Percentiles rank a stretch among this genome's conserved stretches.
phyloP scores from a whole-genome alignment of 2,888 invertebrate species.

The Meganola albula region DNA sequence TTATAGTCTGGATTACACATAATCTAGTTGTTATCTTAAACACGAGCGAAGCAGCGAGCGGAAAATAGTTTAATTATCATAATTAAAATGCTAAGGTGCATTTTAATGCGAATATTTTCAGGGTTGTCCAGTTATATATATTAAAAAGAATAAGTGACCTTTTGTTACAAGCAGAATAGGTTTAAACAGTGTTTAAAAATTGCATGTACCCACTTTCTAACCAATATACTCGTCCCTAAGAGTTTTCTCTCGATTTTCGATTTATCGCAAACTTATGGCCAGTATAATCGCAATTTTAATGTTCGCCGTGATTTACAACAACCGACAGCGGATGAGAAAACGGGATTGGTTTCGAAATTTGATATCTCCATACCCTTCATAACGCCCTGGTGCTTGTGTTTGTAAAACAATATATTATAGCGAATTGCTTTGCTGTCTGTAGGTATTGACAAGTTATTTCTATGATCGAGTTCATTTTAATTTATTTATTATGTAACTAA shows the following conservation, averaged over 20 bases:
- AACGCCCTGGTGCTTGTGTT: conserved; percentile 53
- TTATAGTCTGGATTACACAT: no score
- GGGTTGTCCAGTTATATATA: no score
- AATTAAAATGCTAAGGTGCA: no score
- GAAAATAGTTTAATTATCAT: no score
- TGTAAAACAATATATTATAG: conserved; percentile 26
- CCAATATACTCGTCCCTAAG: conserved; percentile 26
- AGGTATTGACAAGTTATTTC: conserved; percentile 2
- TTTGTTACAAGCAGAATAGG: no score
- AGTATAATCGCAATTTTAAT: conserved; percentile 76
- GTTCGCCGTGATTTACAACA: conserved; percentile 64
- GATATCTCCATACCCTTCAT: conserved; percentile 72
- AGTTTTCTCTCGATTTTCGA: conserved; percentile 57
- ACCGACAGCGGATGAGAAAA: conserved; percentile 44
- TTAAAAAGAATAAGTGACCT: no score
- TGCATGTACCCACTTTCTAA: conserved; percentile 6
- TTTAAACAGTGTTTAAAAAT: no score
- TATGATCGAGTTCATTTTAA: neutral
- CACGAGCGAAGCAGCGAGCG: no score
- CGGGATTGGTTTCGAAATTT: conserved; percentile 72
- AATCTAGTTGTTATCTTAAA: no score
- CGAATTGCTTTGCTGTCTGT: conserved; percentile 13
- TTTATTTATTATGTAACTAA: no score
- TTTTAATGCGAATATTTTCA: no score
- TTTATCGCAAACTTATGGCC: conserved; percentile 72